Evolutionary conservation across 1,140 invertebrate genomes (phyloP), one percentile per base, ranked within the genome.

Genomic region (Arctopsyche grandis): DNA sequence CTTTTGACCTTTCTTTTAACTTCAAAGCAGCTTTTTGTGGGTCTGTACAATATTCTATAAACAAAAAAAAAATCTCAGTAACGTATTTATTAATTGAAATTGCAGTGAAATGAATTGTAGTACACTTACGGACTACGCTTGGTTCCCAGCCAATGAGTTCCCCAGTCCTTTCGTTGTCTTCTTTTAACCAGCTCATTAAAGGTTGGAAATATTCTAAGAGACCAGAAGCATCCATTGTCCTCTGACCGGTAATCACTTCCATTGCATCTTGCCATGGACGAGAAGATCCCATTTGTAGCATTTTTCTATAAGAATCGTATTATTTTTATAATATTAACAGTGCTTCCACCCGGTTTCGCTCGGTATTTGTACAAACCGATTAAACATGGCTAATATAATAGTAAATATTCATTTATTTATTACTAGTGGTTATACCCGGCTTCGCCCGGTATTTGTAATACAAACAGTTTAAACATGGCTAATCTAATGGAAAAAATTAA

Each of bases 241-340:
- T 87, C 84, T 93, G 91, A 0, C 94, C 94, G 29, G 95, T 96
- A 21, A 98, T 86, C 19, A 90, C 90, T 85, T 95, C 91, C 91
- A 98, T 91, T 69, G 93, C 94, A 80, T 95, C 93, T 56, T 91
- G 92, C 96, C 96, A 97, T 12, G 94, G 93, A 82, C 90, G 90
- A 0, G 94, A 96, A 0, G 93, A 91, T 44, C 96, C 96, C 88
- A 96, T 85, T 80, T 91, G 90, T 44, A 97, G 85, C 93, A 97
- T 95, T 69, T 90, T 89, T 82, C 94, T 95, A 79, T 70, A 83
- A 76, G 26, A 56, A 66, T 70, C 7, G 7, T 38, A 7, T 38
- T 4, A 38, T 4, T 38, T 38, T 38, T 0, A 29, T 22, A 78
- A 7, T 44, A 38, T 60, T 29, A 58, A 58, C 14, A 5, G 44